Evolutionary conservation across 2,113 vertebrate species (phyloP), one percentile per base, ranked within the genome.

Genomic region (Salvelinus namaycush): DNA sequence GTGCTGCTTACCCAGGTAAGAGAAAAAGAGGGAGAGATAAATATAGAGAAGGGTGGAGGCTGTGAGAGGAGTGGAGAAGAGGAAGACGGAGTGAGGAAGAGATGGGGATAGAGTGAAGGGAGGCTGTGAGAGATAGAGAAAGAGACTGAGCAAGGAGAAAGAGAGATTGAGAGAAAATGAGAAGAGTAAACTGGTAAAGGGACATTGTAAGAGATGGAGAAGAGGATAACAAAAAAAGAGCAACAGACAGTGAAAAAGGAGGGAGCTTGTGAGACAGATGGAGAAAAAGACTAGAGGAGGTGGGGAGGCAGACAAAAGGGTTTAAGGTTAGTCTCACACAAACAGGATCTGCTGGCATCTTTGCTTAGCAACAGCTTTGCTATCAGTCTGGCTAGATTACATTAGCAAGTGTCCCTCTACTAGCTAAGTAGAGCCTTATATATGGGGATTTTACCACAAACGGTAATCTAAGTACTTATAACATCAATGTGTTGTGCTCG

Each of bases 1-100:
- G 68, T 70, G 9, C 44, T 70, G 9, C 68, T 70, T 20, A 70
- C 68, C 34, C 68, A 70, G 68, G 68, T 70, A n/a, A 70, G n/a
- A 68, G 29, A 20, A 16, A 39, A 8, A 18, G 1, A n/a, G 27
- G 39, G 66, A 68, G 31, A 68, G 27, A 34, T 29, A 34, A 39
- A 66, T 18, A 14, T 29, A 26, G 31, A 67, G 2, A 26, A 67
- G 26, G 26, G 65, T 29, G 29, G 2, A 7, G 31, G 29, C 66
- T 68, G 9, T 34, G 11, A 68, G 29, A 11, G 27, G 2, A 13
- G 16, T 44, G 27, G 9, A 20, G 20, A 29, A 16, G 14, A 16
- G 26, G 26, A 13, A 20, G 16, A 39, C 8, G 11, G 67, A 39
- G 27, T 6, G 26, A 67, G 65, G 29, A 44, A 9, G 24, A 60